A percentile compares a stretch with the other conserved stretches of the same genome.
phyloP scores from a whole-genome alignment of 2,113 vertebrate genomes.

The Xenopus laevis region DNA sequence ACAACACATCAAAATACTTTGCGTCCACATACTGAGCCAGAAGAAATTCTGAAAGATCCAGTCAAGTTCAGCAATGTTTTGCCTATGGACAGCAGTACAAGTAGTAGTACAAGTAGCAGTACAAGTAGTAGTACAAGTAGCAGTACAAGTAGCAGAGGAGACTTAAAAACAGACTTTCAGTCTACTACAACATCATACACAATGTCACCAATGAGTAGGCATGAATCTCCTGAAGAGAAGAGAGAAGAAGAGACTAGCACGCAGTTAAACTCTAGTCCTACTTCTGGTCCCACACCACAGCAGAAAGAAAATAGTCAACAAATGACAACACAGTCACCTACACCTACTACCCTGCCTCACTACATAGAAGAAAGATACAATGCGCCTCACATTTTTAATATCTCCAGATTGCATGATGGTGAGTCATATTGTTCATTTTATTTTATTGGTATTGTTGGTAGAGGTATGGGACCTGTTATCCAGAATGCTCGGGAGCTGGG shows the following conservation, averaged over 20 bases:
- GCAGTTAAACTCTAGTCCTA: conserved; percentile 55
- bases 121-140: no score
- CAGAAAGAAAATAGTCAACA: conserved; percentile 48
- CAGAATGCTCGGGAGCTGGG: no score
- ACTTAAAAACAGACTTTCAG: not conserved
- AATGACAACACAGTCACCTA: conserved; percentile 51
- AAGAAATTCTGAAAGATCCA: not conserved
- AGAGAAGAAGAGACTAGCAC: conserved; percentile 39
- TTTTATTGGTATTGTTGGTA: no score
- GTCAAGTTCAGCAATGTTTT: not conserved
- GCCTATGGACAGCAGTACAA: not conserved
- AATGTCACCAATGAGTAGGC: not conserved
- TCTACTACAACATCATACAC: not conserved
- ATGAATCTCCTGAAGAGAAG: conserved; percentile 13
- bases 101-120: not conserved
- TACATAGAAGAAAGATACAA: conserved; percentile 57
- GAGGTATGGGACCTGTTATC: no score
- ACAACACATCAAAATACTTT: not conserved
- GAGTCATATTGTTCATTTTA: conserved; percentile 50
- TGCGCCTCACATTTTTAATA: conserved; percentile 63
- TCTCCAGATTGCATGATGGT: conserved; percentile 65
- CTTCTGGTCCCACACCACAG: conserved; percentile 48
- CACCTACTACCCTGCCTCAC: conserved; percentile 45
- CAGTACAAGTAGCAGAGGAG: not conserved
- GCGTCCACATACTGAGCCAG: not conserved